Conservation (phyloP, 1,140 invertebrate species). For the Centruroides vittatus region DNA sequence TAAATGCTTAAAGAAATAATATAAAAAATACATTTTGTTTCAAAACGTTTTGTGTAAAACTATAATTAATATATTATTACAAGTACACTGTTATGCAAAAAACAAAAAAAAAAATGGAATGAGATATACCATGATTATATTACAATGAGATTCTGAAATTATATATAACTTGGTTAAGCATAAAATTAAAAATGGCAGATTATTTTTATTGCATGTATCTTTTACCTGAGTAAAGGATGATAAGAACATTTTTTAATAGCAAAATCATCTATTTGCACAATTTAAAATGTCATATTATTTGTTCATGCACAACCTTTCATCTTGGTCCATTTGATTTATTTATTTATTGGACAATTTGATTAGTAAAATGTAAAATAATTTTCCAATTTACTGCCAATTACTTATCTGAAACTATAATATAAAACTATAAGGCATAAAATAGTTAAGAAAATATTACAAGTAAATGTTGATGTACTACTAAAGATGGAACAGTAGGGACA, state of each 20-base stretch:
- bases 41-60: not conserved
- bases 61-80: not conserved
- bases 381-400: not conserved
- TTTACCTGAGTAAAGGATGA: too few species aligned
- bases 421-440: not conserved
- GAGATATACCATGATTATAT: too few species aligned
- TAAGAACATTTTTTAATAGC: too few species aligned
- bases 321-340: not conserved
- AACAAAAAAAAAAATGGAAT: not conserved
- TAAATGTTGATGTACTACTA: constrained; percentile 32
- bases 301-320: not conserved
- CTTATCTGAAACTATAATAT: not conserved
- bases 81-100: not conserved
- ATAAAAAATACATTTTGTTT: too few species aligned
- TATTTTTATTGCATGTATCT: too few species aligned
- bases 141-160: too few species aligned
- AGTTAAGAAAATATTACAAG: not conserved
- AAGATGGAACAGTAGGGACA: constrained; percentile 93
- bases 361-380: not conserved
- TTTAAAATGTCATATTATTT: not conserved
- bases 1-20: too few species aligned
- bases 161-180: too few species aligned
- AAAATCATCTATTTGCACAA: too few species aligned
- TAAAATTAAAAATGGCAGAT: too few species aligned
- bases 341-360: not conserved